Evolutionary conservation across 2,888 invertebrate species (phyloP), one percentile per base, ranked within the genome.

Genomic region (Patella depressa): DNA sequence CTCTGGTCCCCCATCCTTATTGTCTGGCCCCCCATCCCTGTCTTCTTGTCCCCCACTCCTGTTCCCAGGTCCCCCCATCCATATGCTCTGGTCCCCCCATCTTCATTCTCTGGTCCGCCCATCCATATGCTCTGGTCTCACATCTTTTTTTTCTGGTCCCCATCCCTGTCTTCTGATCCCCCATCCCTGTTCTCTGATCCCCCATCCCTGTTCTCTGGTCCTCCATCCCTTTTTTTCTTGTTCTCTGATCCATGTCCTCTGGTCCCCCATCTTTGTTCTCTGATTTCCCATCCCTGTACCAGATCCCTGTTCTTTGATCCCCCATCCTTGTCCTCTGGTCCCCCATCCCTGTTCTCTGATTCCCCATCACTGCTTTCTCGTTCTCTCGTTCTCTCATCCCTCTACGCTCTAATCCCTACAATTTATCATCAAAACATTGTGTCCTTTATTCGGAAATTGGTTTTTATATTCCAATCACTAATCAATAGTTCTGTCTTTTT

Each of bases 391-490:
- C 57, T 24, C 55, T 29, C n/a, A 55, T 24, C 53, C 59, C 15
- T 45, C 4, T 69, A 24, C 45, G 15, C 17, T 45, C 19, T 5
- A 15, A 0, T 19, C 73, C 45, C 55, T n/a, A 45, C 15, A n/a
- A 17, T 57, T 55, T 29, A 59, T 59, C 45, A 24, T n/a, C 73
- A 15, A n/a, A 53, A 53, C 9, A 12, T 15, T 19, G 11, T 29
- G 1, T 29, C 29, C 29, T 0, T 29, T 29, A 14, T 19, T 45
- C 15, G n/a, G 11, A 34, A 34, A 24, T 71, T 14, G 15, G 14
- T 17, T 34, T 55, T 53, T 75, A 24, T 57, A 24, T 73, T 29
- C 34, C n/a, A 2, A 72, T 74, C 72, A 74, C 72, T 75, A 74
- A 3, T 73, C 17, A 53, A n/a, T 53, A n/a, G 29, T 15, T 17